Conservation (phyloP, 2,888 invertebrate species). For the Silvanus unidentatus region DNA sequence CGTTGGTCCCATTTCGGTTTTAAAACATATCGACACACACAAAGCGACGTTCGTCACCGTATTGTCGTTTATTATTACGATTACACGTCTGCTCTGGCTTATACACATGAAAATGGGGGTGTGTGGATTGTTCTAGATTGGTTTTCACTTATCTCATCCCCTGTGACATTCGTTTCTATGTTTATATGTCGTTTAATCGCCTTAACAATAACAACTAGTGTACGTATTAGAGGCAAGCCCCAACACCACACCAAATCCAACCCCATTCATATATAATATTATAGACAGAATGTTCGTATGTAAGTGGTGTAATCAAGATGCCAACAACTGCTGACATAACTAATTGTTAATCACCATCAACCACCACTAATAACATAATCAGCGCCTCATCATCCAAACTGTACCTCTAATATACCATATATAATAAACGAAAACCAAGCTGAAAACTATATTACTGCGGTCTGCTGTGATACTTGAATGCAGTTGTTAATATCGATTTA, state of each 20-base stretch:
- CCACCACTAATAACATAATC: neutral
- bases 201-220: slow-evolving; percentile 25
- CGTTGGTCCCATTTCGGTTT: no score
- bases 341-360: slow-evolving; percentile 27
- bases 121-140: slow-evolving; percentile 33
- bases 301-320: slow-evolving; percentile 26
- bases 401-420: no score
- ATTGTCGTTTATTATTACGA: slow-evolving; percentile 15
- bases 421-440: no score
- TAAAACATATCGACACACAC: slow-evolving; percentile 10
- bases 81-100: slow-evolving; percentile 7
- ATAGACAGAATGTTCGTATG: slow-evolving; percentile 1
- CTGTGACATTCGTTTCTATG: slow-evolving; percentile 31
- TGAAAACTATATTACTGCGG: no score
- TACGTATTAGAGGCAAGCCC: neutral
- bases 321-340: slow-evolving; percentile 33
- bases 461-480: no score
- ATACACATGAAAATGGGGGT: slow-evolving; percentile 13
- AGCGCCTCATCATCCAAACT: no score
- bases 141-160: slow-evolving; percentile 36
- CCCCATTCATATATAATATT: slow-evolving; percentile 2
- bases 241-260: slow-evolving; percentile 13
- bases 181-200: slow-evolving; percentile 32
- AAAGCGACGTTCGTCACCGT: slow-evolving; percentile 16
- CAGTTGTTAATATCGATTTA: no score